Evolutionary conservation across 2,888 invertebrate species (phyloP), one percentile per base, ranked within the genome.

Genomic region (Empis stercorea): DNA sequence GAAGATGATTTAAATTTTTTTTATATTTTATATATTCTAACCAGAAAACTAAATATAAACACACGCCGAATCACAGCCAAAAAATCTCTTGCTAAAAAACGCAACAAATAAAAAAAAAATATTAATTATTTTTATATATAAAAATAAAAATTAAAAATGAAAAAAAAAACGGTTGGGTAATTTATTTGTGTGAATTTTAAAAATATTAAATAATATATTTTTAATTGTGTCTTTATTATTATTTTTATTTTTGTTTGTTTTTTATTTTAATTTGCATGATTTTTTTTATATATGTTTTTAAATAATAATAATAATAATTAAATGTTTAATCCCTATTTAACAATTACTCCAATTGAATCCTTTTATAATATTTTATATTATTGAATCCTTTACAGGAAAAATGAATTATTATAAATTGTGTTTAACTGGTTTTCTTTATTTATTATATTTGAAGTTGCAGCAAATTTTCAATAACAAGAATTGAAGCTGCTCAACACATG

Each of bases 61-160:
- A 20, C 20, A 27, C 23, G 23, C 23, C 23, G 23, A 7, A 27
- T 27, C 23, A 27, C 39, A 43, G n/a, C 32, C 45, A 30, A 48
- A 30, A 46, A 20, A 30, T 38, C 39, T 36, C 43, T 41, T 16
- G 23, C n/a, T 41, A 20, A 17, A n/a, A 36, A 39, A 45, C 37
- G 20, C 44, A 47, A 45, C 14, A 32, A 30, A 39, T 16, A 27
- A 27, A 27, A 27, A 27, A 27, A 52, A 47, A 53, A 43, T 43
- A 47, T 20, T 48, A 50, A 49, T 10, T 5, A 38, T 38, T 2
- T 17, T 17, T 17, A 40, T 27, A 23, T 13, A 14, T 40, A 23
- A 4, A 23, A 14, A 27, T 7, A 27, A 10, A 47, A 45, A 20
- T 17, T n/a, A 46, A 48, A 16, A 43, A 38, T 38, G 43, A 47